Evolutionary conservation across 2,113 vertebrate genomes (phyloP).

Genomic region (Chloropsis cyanopogon): DNA sequence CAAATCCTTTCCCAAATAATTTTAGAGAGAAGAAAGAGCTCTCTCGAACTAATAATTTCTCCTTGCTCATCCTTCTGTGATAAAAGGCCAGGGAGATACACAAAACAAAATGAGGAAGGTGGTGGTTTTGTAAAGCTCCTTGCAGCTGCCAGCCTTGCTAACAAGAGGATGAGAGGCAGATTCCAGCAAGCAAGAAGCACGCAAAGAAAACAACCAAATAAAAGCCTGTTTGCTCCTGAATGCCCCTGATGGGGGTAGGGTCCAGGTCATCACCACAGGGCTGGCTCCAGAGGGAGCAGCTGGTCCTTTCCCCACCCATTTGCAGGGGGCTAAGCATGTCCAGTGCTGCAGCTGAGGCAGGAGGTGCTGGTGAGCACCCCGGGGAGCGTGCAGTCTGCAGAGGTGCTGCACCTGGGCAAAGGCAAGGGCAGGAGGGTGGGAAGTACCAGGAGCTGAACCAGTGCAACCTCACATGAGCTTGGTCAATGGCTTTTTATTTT

Average conservation of each 20-base stretch:
- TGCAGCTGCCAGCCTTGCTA: not conserved
- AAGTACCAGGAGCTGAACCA: not conserved
- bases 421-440: not conserved
- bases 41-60: not conserved
- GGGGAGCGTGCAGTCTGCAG: not conserved
- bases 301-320: not conserved
- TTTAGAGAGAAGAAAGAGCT: not conserved
- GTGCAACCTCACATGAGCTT: not conserved
- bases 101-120: not conserved
- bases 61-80: not conserved
- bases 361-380: not conserved
- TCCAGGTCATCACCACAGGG: accelerated
- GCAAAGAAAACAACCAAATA: not conserved
- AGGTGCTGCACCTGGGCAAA: not conserved
- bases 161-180: not conserved
- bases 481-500: not conserved
- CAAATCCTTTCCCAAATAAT: not conserved
- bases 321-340: accelerated
- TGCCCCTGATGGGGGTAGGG: not conserved
- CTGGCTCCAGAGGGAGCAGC: not conserved
- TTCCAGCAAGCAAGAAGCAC: not conserved
- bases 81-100: not conserved
- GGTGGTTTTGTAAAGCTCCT: not conserved
- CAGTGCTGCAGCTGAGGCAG: not conserved
- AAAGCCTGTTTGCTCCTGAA: not conserved